Conservation (phyloP, 2,797 vertebrate genomes). For the Rhinogobio ventralis region DNA sequence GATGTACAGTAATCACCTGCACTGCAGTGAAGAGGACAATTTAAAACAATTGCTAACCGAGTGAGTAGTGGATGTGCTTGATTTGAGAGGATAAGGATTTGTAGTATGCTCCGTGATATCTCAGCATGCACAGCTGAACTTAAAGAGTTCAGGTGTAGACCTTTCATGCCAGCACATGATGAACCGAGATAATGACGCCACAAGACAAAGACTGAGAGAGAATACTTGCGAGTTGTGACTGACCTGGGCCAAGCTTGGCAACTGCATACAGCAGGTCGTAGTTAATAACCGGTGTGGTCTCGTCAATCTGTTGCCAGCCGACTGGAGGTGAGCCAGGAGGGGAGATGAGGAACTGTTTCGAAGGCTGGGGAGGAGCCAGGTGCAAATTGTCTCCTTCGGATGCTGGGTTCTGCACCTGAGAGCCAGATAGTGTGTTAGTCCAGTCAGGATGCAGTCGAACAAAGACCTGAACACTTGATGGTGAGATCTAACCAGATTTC, state of each 20-base stretch:
- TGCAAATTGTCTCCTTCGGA: slow-evolving; percentile 86
- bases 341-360: slow-evolving; percentile 90
- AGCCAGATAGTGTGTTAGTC: slow-evolving; percentile 4
- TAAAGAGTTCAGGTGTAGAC: background rate
- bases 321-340: slow-evolving; percentile 86
- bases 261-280: slow-evolving; percentile 88
- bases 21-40: slow-evolving; percentile 29
- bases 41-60: background rate
- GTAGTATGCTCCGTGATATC: background rate
- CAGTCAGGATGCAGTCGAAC: background rate
- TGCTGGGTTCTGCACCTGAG: slow-evolving; percentile 83
- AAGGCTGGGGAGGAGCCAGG: slow-evolving; percentile 86
- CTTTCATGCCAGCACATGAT: background rate
- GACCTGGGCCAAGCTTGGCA: slow-evolving; percentile 87
- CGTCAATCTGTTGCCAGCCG: slow-evolving; percentile 86
- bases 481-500: background rate
- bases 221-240: slow-evolving; percentile 45
- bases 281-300: slow-evolving; percentile 86
- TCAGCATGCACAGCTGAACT: background rate
- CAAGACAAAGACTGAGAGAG: background rate
- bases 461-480: background rate
- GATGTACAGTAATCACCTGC: slow-evolving; percentile 17
- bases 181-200: background rate
- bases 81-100: slow-evolving; percentile 19
- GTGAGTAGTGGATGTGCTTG: background rate